Conservation (phyloP, 2,797 vertebrate species). For the Morus bassanus region DNA sequence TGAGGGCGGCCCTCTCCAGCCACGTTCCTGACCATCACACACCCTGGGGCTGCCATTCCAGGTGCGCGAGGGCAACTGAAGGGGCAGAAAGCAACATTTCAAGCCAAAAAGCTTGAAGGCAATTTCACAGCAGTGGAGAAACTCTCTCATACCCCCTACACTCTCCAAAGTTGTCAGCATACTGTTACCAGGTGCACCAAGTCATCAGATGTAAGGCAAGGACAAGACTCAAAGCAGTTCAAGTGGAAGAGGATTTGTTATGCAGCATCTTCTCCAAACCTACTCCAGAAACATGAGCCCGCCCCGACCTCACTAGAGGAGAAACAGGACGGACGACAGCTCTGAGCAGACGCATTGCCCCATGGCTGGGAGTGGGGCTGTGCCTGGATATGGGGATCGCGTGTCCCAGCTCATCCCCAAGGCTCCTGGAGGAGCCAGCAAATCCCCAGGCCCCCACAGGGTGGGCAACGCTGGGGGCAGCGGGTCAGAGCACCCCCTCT, state of each 20-base stretch:
- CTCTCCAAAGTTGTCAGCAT: neutral
- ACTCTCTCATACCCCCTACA: fast-evolving
- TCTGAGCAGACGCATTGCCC: neutral
- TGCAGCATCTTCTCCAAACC: neutral
- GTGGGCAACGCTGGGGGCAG: neutral
- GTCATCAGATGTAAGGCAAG: neutral
- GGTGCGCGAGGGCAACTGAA: neutral
- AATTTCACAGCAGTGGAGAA: neutral
- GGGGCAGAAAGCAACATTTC: neutral
- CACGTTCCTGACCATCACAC: neutral
- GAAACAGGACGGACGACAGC: neutral
- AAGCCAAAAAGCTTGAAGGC: neutral
- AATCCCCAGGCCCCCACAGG: neutral
- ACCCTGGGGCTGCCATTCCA: neutral
- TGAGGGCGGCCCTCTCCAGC: neutral
- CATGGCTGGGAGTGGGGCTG: fast-evolving
- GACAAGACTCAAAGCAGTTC: neutral
- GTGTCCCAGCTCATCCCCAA: neutral
- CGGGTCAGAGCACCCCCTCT: neutral
- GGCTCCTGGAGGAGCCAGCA: neutral
- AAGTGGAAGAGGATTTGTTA: neutral
- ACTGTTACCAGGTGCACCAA: neutral
- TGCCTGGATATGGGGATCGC: neutral
- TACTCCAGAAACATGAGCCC: neutral
- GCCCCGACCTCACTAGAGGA: fast-evolving